phyloP scores from a whole-genome alignment of 1,140 invertebrate species.

The Lutraria rhynchaena region DNA sequence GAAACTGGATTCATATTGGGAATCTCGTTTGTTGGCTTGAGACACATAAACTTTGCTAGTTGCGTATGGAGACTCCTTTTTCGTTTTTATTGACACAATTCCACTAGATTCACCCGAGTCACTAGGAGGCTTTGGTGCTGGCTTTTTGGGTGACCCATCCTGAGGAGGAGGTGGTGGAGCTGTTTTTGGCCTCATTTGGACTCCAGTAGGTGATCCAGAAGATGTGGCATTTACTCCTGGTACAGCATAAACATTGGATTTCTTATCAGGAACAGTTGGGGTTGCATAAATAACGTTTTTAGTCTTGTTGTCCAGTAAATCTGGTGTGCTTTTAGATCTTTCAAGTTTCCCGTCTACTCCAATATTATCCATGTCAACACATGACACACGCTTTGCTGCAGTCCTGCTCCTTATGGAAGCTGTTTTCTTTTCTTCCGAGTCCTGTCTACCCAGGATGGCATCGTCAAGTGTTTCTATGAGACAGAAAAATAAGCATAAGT shows the following conservation, averaged over 20 bases:
- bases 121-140: slow-evolving; percentile 54
- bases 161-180: slow-evolving; percentile 68
- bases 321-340: slow-evolving; percentile 75
- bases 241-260: slow-evolving; percentile 57
- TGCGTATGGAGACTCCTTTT: slow-evolving; percentile 63
- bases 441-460: slow-evolving; percentile 65
- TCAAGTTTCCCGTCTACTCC: slow-evolving; percentile 66
- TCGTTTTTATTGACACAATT: slow-evolving; percentile 74
- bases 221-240: slow-evolving; percentile 54
- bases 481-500: slow-evolving; percentile 51
- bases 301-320: slow-evolving; percentile 66
- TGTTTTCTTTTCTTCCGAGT: slow-evolving; percentile 69
- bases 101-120: slow-evolving; percentile 61
- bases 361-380: slow-evolving; percentile 71
- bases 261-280: slow-evolving; percentile 58
- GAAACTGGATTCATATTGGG: slow-evolving; percentile 79
- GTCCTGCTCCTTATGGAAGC: slow-evolving; percentile 79
- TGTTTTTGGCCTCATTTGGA: slow-evolving; percentile 61
- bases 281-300: slow-evolving; percentile 66
- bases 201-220: slow-evolving; percentile 19
- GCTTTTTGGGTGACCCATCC: slow-evolving; percentile 52
- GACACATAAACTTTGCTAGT: slow-evolving; percentile 55
- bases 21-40: slow-evolving; percentile 53
- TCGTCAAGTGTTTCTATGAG: slow-evolving; percentile 77
- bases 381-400: slow-evolving; percentile 75